Percentiles rank a stretch among this genome's conserved stretches.
These are phyloP conservation scores for Andrena minutula DNA, from an alignment of 2,888 invertebrate genomes.

Conservation along the genomic window DNA sequence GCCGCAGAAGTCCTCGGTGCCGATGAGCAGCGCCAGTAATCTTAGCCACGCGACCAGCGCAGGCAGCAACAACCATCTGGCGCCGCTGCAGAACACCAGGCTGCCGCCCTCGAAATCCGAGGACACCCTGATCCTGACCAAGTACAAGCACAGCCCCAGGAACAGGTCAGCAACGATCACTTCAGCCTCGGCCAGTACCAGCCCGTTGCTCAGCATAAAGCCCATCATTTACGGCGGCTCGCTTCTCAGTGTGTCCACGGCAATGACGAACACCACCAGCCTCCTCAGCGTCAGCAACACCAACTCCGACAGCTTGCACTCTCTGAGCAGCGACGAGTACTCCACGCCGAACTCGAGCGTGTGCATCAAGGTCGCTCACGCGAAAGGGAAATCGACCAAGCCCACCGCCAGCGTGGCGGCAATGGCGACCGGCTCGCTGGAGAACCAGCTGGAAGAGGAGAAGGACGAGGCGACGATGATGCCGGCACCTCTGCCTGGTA, in stretches of 20 bases:
- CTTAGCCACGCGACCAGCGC: conserved; percentile 61
- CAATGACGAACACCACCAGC: conserved; percentile 82
- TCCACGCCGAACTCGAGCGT: conserved; percentile 74
- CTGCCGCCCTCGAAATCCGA: conserved; percentile 93
- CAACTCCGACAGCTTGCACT: conserved; percentile 88
- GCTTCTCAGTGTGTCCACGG: conserved; percentile 88
- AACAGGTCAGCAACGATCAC: conserved; percentile 87
- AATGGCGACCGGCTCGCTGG: conserved; percentile 77
- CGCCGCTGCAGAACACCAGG: conserved; percentile 81
- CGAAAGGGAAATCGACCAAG: conserved; percentile 73
- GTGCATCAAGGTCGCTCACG: conserved; percentile 67
- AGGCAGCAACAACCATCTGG: conserved; percentile 57
- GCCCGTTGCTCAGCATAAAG: conserved; percentile 89
- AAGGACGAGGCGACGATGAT: conserved; percentile 80
- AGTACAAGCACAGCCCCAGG: conserved; percentile 85
- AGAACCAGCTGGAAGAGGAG: conserved; percentile 75
- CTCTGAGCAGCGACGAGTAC: conserved; percentile 85
- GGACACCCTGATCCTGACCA: conserved; percentile 89
- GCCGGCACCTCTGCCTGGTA: conserved; percentile 86
- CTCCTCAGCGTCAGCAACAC: conserved; percentile 77
- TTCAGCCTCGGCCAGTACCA: conserved; percentile 89
- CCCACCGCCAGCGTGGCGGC: conserved; percentile 83
- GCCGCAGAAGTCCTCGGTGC: conserved; percentile 71
- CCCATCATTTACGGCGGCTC: conserved; percentile 88
- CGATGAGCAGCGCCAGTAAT: conserved; percentile 64